Evolutionary conservation across 2,113 vertebrate species (phyloP).

Genomic region (Mystacornis crossleyi): DNA sequence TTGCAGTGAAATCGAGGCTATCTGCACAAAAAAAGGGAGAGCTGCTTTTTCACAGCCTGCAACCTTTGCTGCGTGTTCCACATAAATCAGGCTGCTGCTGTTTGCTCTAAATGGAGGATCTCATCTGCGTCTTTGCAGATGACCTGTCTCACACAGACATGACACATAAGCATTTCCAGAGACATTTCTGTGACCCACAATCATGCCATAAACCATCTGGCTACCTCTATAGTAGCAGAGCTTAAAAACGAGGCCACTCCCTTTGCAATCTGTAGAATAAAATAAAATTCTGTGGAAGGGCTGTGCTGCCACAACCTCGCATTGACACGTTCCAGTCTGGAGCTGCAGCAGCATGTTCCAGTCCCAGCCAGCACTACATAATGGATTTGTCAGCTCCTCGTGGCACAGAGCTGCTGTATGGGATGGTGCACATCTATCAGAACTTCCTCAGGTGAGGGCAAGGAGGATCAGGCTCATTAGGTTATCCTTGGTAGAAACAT

Average conservation of each 20-base stretch:
- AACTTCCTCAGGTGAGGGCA: neutral
- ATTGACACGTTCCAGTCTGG: neutral
- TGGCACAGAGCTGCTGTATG: neutral
- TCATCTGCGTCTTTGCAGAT: neutral
- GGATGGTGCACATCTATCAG: neutral
- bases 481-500: neutral
- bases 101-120: neutral
- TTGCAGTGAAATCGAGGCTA: neutral
- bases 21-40: neutral
- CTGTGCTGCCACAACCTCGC: neutral
- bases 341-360: neutral
- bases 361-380: neutral
- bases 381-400: neutral
- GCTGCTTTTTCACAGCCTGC: neutral
- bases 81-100: neutral
- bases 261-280: neutral
- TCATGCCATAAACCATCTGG: slow-evolving; percentile 11
- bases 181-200: neutral
- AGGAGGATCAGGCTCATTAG: neutral
- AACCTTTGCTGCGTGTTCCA: neutral
- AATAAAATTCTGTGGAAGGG: neutral
- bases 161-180: neutral
- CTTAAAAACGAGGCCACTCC: neutral
- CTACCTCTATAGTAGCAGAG: neutral
- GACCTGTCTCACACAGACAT: neutral